Conservation (phyloP, 2,797 vertebrate genomes). For the Spondyliosoma cantharus region DNA sequence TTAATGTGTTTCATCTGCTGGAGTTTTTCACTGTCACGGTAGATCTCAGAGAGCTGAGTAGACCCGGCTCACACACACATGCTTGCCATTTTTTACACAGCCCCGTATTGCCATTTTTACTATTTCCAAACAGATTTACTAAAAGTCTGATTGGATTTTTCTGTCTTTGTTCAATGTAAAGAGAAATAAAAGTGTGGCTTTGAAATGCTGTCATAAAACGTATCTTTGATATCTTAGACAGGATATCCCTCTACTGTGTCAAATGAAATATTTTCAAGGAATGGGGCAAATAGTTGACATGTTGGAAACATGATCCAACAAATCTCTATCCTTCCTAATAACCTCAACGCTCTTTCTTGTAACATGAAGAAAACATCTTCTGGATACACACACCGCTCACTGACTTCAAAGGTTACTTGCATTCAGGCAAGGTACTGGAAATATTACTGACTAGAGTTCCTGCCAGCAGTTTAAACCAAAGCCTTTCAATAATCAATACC, state of each 20-base stretch:
- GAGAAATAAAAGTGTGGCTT: constrained; percentile 21
- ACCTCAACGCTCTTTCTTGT: constrained; percentile 12
- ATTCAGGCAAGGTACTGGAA: constrained; percentile 27
- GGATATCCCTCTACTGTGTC: constrained; percentile 1
- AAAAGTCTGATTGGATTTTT: constrained; percentile 33
- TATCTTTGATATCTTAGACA: constrained; percentile 5
- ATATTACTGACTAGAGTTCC: constrained; percentile 13
- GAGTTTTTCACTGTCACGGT: constrained; percentile 71
- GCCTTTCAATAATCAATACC: constrained; percentile 17
- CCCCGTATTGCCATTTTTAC: constrained; percentile 43
- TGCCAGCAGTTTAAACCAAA: constrained; percentile 32
- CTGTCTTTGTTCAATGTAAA: constrained; percentile 32
- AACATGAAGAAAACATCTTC: constrained; percentile 10
- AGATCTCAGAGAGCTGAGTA: constrained; percentile 64
- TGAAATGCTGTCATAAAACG: constrained; percentile 16
- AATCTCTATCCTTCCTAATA: constrained; percentile 19
- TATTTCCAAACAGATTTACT: constrained; percentile 40
- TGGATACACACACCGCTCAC: background rate
- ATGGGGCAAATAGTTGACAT: background rate
- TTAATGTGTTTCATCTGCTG: constrained; percentile 82
- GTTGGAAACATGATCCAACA: constrained; percentile 11
- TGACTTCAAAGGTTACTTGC: constrained; percentile 32
- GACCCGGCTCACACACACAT: constrained; percentile 10
- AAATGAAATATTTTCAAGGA: constrained; percentile 12
- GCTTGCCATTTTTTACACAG: constrained; percentile 14